Evolutionary conservation across 2,888 invertebrate genomes (phyloP), one percentile per base, ranked within the genome.

Genomic region (Tineola bisselliella): DNA sequence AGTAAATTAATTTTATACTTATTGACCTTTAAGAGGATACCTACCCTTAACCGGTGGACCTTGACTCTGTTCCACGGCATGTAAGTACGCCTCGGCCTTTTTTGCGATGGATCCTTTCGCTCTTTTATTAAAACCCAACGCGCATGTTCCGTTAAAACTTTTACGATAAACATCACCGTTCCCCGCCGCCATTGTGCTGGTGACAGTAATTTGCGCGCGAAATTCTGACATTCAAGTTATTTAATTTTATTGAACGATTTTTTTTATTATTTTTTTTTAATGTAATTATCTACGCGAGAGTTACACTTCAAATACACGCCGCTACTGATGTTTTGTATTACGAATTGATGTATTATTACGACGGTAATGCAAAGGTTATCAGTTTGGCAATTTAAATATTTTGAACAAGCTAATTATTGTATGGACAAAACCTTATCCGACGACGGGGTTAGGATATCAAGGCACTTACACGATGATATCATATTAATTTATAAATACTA

Each of bases 31-130:
- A 48, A 48, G 15, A 48, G 6, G 15, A 3, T 18, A 62, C 65
- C 44, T 70, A 76, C 79, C 77, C 68, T 70, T 66, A 0, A 65
- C 62, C 6, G 69, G 66, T 1, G 70, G 63, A 31, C 76, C 73
- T 43, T 71, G 73, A 62, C 84, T 84, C 63, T 77, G 68, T 62
- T 65, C 73, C 11, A 84, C 84, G 11, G 84, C 84, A 63, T 81
- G 70, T 63, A 86, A 70, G 66, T 86, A 84, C 0, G 78, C 83
- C 62, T 79, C 77, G 1, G 84, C 83, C 65, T 71, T 81, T 63
- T 75, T 71, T 13, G 82, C 79, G 59, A 86, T 81, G 0, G 76
- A 68, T 0, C 79, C 75, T n/a, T 74, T 73, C 0, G 68, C 65
- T 59, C 68, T 70, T 64, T 73, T 78, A 57, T 72, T 78, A 1